A percentile compares a stretch with the other conserved stretches of the same genome.
Evolutionary conservation across 2,113 vertebrate species (phyloP).

Genomic region (Lasiurus cinereus): DNA sequence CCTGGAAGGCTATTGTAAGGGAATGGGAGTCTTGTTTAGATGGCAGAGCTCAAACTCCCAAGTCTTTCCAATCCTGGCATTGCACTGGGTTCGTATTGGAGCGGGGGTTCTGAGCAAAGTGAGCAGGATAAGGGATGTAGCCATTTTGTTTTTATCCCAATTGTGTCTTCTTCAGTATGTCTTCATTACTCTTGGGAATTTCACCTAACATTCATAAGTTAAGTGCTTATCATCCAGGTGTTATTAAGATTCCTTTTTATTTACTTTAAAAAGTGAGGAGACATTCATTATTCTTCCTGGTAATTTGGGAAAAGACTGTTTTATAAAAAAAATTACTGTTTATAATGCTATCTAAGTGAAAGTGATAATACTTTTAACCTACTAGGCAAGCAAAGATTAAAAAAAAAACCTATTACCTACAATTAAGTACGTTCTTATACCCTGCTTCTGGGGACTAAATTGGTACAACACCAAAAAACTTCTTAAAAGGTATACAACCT

Average conservation of each 20-base stretch:
- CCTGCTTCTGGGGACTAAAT: neutral
- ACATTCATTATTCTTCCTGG: neutral
- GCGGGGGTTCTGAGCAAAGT: neutral
- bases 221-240: neutral
- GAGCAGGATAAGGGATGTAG: neutral
- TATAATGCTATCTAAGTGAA: neutral
- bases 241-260: neutral
- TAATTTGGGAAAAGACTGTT: neutral
- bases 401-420: neutral
- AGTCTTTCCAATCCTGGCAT: neutral
- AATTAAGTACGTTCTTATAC: neutral
- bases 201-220: neutral
- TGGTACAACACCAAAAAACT: neutral
- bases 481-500: neutral
- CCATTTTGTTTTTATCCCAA: neutral
- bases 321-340: neutral
- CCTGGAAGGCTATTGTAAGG: fast-evolving
- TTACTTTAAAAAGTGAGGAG: neutral
- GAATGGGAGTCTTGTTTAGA: neutral
- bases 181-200: neutral
- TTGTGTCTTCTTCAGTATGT: neutral
- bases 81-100: fast-evolving
- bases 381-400: neutral
- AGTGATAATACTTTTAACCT: neutral
- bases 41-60: neutral